Evolutionary conservation across 2,113 vertebrate species (phyloP), one percentile per base, ranked within the genome.

Genomic region (Ciconia boyciana): DNA sequence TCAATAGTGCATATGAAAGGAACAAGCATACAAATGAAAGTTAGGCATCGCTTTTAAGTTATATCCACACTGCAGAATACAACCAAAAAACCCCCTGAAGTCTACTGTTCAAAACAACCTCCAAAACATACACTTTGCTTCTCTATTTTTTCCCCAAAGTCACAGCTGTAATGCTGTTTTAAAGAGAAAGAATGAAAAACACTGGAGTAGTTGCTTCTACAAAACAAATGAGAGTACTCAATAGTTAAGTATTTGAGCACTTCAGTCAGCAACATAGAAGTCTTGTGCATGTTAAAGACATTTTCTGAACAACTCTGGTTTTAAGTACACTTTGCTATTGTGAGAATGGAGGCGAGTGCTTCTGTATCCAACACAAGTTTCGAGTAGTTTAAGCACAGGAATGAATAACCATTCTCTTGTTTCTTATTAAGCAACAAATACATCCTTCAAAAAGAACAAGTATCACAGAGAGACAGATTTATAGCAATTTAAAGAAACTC

Each of bases 31-130:
- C 4, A 49, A 31, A 14, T 9, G 22, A 32, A 26, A 49, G 34
- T 22, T 2, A 28, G 54, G 12, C 4, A 9, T 20, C 1, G 1
- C 44, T 70, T 74, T 10, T 10, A 43, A 65, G 29, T 11, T 1
- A 43, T 3, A 44, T 1, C 26, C 44, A 60, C 14, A 2, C 24
- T 8, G 32, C 51, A 51, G 52, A 61, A 81, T 2, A 19, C 43
- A 58, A n/a, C 2, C 43, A 44, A 51, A 58, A 26, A 5, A 10
- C 4, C 1, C 9, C 54, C 14, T 6, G 0, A 79, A 32, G 25
- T 9, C 9, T 29, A 7, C 41, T 26, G 29, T 29, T 36, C 39
- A n/a, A 21, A 54, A 22, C 15, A 16, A 1, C 13, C 24, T 70
- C 72, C 58, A 31, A 43, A 87, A n/a, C 3, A 0, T 4, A 16